Evolutionary conservation across 2,113 vertebrate species (phyloP).

Genomic region (Hypanus sabinus): DNA sequence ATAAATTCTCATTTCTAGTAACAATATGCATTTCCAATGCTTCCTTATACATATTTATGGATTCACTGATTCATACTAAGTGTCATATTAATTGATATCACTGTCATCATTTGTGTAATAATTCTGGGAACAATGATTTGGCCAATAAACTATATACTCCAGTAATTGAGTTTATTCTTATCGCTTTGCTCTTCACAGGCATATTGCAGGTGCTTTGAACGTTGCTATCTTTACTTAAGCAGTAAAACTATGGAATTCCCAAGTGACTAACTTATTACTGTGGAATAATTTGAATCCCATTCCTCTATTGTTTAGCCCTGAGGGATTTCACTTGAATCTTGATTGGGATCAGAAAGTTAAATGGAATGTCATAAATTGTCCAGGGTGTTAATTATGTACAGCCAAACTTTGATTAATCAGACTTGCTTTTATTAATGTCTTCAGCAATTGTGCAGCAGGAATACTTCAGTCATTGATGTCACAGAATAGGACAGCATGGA

Average conservation of each 20-base stretch:
- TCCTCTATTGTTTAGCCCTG: neutral
- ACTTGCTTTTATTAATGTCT: neutral
- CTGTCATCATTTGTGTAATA: neutral
- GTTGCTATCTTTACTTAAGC: neutral
- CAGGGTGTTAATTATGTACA: neutral
- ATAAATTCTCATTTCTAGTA: slow-evolving; percentile 13
- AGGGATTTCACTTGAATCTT: neutral
- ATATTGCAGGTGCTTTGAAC: neutral
- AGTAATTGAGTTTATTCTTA: slow-evolving; percentile 8
- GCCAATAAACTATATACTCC: neutral
- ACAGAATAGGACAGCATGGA: no score
- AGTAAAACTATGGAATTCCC: neutral
- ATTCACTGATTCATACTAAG: neutral
- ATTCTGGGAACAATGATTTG: slow-evolving; percentile 12
- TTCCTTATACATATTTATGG: neutral
- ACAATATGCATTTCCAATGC: slow-evolving; percentile 31
- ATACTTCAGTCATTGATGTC: neutral
- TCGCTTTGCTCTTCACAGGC: neutral
- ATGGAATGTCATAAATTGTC: neutral
- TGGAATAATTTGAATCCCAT: neutral
- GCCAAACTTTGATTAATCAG: neutral
- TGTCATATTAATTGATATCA: slow-evolving; percentile 27
- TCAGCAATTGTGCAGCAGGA: neutral
- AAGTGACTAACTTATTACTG: neutral
- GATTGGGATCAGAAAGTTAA: neutral